Evolutionary conservation across 2,888 invertebrate genomes (phyloP).

Genomic region (Malachius bipustulatus): DNA sequence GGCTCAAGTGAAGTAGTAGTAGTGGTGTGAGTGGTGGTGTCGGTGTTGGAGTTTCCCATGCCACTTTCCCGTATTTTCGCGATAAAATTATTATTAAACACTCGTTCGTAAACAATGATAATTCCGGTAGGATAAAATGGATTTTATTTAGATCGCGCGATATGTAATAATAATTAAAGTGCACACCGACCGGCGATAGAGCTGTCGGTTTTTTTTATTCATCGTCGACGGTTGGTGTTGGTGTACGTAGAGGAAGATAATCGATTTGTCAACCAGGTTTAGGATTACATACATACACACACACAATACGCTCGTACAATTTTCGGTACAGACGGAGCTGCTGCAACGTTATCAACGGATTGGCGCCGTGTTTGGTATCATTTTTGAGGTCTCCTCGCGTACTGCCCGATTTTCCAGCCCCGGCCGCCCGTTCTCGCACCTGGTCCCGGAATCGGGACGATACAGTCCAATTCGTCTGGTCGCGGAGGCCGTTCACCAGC

Average conservation of each 20-base stretch:
- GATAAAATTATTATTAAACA: neutral
- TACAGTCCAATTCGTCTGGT: neutral
- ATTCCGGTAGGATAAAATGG: too few relatives aligned
- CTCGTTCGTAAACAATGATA: too few relatives aligned
- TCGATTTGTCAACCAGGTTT: slow-evolving; percentile 44
- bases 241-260: slow-evolving; percentile 37
- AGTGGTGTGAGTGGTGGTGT: too few relatives aligned
- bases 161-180: slow-evolving; percentile 6
- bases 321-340: slow-evolving; percentile 41
- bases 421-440: too few relatives aligned
- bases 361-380: slow-evolving; percentile 35
- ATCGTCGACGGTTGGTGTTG: too few relatives aligned
- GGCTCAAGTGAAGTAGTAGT: slow-evolving; percentile 36
- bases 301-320: too few relatives aligned
- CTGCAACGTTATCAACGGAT: slow-evolving; percentile 29
- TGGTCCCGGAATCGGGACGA: too few relatives aligned
- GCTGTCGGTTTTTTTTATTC: slow-evolving; percentile 19
- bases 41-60: slow-evolving; percentile 27
- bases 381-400: too few relatives aligned
- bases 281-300: too few relatives aligned
- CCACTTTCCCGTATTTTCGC: slow-evolving; percentile 28
- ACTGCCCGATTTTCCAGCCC: too few relatives aligned
- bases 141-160: too few relatives aligned
- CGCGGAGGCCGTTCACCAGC: slow-evolving; percentile 26
- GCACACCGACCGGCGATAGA: slow-evolving; percentile 11